Conservation (phyloP, 64 coral and sea anemone genomes). For the Orbicella faveolata region DNA sequence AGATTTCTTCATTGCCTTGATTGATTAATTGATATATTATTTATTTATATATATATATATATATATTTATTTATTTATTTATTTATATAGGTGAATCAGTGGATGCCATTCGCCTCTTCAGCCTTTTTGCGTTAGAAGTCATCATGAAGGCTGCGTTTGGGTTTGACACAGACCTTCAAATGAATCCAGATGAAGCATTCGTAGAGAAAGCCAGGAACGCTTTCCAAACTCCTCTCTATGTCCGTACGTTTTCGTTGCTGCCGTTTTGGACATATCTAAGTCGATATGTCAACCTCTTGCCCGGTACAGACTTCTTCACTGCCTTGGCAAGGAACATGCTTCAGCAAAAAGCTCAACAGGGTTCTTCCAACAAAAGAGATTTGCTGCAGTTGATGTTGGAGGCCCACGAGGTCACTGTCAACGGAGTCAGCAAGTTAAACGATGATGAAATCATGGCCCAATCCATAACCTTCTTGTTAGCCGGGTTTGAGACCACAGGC, state of each 20-base stretch:
- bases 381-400: slow-evolving; percentile 81
- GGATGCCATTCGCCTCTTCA: slow-evolving; percentile 49
- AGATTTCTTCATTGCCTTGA: no score
- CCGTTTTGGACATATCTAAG: slow-evolving; percentile 25
- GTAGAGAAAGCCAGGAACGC: slow-evolving; percentile 45
- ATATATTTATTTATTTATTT: background rate
- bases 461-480: slow-evolving; percentile 63
- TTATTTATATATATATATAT: background rate
- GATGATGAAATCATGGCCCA: slow-evolving; percentile 71
- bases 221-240: slow-evolving; percentile 7
- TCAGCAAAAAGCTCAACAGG: slow-evolving; percentile 5
- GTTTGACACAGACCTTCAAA: slow-evolving; percentile 49
- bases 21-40: no score
- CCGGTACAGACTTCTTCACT: slow-evolving; percentile 26
- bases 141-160: slow-evolving; percentile 66
- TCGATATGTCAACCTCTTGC: slow-evolving; percentile 15
- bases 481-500: slow-evolving; percentile 74
- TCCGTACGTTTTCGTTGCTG: slow-evolving; percentile 56
- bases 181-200: slow-evolving; percentile 15
- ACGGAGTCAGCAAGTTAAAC: slow-evolving; percentile 43
- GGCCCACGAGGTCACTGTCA: slow-evolving; percentile 49
- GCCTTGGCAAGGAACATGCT: slow-evolving; percentile 41
- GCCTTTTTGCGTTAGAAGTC: slow-evolving; percentile 66
- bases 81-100: slow-evolving; percentile 44
- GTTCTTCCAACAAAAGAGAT: background rate